These are phyloP conservation scores for Nasonia giraulti DNA, from an alignment of 1,140 invertebrate genomes.

Conservation along the genomic window DNA sequence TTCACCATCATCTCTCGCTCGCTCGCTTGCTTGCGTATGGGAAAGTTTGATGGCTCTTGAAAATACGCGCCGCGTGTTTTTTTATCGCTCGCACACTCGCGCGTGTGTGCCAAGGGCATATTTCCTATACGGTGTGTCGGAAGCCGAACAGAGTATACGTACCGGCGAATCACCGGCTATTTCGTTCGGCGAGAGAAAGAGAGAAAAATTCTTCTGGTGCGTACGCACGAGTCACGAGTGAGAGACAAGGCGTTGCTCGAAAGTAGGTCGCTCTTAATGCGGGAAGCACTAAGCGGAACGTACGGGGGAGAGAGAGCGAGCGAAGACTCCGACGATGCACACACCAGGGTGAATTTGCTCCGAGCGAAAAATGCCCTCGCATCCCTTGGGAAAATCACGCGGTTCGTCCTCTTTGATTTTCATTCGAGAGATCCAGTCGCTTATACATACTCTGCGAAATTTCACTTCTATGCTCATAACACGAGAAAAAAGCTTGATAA, in stretches of 20 bases:
- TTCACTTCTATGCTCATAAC: no score
- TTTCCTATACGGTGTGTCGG: no score
- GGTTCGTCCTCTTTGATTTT: constrained; percentile 1
- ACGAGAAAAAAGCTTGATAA: no score
- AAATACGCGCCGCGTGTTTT: no score
- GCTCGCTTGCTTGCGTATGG: background rate
- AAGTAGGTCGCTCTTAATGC: constrained; percentile 49
- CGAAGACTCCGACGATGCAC: background rate
- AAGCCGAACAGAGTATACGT: no score
- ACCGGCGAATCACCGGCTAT: no score
- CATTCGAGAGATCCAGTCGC: background rate
- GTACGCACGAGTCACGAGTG: background rate
- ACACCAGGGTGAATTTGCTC: constrained; percentile 27
- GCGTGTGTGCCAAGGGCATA: background rate
- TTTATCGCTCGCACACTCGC: no score
- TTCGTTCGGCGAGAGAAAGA: background rate
- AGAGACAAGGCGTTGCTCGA: background rate
- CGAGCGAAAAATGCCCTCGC: background rate
- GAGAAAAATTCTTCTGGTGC: constrained; percentile 13
- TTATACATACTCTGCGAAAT: no score
- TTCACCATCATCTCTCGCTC: background rate
- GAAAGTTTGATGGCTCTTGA: no score
- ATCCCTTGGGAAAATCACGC: constrained; percentile 7
- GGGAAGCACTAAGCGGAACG: constrained; percentile 26
- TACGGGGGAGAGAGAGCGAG: background rate